Conservation (phyloP, 2,113 vertebrate genomes). For the Ondatra zibethicus region DNA sequence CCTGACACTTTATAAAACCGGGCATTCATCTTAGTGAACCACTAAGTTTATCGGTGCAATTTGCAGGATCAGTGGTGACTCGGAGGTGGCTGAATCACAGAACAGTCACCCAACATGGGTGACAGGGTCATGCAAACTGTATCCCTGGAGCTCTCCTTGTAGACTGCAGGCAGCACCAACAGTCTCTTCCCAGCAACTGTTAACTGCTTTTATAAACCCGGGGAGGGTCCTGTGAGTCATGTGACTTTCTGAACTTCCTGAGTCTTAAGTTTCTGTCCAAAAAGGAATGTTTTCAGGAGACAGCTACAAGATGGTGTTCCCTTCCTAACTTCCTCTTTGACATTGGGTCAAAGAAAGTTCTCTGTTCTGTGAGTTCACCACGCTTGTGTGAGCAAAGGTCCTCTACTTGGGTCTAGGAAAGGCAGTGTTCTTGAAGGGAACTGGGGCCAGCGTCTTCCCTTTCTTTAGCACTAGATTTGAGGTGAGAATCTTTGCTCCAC, state of each 20-base stretch:
- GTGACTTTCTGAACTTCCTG: not conserved
- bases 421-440: not conserved
- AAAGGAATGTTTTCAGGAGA: not conserved
- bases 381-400: not conserved
- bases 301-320: not conserved
- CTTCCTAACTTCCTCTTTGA: not conserved
- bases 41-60: not conserved
- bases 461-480: not conserved
- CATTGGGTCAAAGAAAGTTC: not conserved
- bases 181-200: not conserved
- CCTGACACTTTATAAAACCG: not conserved
- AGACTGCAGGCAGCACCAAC: not conserved
- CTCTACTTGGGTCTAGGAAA: not conserved
- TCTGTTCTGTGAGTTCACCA: not conserved
- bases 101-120: not conserved
- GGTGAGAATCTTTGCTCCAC: not conserved
- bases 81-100: not conserved
- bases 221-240: too few species aligned
- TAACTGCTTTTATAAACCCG: not conserved
- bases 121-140: not conserved
- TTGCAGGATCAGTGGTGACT: not conserved
- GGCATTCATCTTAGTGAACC: not conserved
- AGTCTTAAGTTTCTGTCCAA: not conserved
- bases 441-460: not conserved
- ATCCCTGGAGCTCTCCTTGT: too few species aligned